A percentile compares a stretch with the other conserved stretches of the same genome.
phyloP scores from a whole-genome alignment of 2,888 invertebrate species.

The Biston stratarius region DNA sequence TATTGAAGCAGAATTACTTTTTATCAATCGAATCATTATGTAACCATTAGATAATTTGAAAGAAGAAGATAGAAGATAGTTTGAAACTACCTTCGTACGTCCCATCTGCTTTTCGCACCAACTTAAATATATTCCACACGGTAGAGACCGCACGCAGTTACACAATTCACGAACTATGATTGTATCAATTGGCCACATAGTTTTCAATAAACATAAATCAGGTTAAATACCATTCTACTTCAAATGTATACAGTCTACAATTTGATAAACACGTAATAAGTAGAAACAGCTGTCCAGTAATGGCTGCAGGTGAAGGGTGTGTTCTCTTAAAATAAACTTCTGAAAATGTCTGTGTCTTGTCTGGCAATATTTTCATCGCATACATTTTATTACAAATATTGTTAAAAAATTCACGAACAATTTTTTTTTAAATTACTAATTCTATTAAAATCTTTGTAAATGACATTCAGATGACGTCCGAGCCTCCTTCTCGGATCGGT shows the following conservation, averaged over 20 bases:
- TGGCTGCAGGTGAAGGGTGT: neutral
- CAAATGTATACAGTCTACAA: conserved; percentile 6
- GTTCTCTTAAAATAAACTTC: neutral
- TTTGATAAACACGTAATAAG: conserved; percentile 8
- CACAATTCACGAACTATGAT: conserved; percentile 48
- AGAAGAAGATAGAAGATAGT: too few species aligned
- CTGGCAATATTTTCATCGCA: neutral
- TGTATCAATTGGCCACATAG: conserved; percentile 63
- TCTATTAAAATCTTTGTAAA: conserved; percentile 1
- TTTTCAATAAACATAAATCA: conserved; percentile 51
- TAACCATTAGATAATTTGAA: too few species aligned
- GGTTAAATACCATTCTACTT: conserved; percentile 32
- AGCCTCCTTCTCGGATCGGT: neutral
- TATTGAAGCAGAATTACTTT: neutral
- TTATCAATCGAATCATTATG: too few species aligned
- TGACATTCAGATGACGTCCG: neutral
- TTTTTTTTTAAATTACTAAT: neutral
- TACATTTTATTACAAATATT: neutral
- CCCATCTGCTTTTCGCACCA: too few species aligned
- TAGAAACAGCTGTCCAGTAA: neutral
- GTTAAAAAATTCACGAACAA: neutral
- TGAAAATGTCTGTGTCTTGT: neutral
- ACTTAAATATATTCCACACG: too few species aligned
- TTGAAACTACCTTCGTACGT: too few species aligned
- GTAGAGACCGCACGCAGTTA: neutral